These are phyloP conservation scores for Margaritifera margaritifera DNA, from an alignment of 2,888 invertebrate species.

Conservation along the genomic window DNA sequence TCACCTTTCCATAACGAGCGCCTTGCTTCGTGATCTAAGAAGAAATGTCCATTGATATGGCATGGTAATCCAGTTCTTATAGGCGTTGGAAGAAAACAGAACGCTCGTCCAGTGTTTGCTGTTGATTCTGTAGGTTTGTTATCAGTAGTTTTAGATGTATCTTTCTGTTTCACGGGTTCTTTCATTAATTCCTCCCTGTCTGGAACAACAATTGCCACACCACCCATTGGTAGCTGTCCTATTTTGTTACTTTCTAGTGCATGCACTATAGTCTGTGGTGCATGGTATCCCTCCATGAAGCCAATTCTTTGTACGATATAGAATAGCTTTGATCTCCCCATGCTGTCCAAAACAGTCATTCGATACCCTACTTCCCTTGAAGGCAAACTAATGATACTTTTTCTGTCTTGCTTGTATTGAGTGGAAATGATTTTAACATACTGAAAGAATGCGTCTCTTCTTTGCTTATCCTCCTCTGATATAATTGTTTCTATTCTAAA, in stretches of 20 bases:
- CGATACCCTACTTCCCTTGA: constrained; percentile 17
- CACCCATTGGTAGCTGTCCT: constrained; percentile 51
- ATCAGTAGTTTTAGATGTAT: background rate
- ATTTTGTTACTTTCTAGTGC: constrained; percentile 45
- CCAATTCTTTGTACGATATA: constrained; percentile 36
- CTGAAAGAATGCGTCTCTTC: constrained; percentile 14
- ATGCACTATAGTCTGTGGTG: constrained; percentile 34
- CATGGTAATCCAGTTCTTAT: constrained; percentile 48
- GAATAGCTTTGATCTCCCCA: constrained; percentile 13
- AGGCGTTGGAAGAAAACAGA: constrained; percentile 57
- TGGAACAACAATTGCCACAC: constrained; percentile 39
- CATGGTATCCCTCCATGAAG: constrained; percentile 1
- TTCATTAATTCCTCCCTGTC: too few species aligned
- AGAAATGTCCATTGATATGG: constrained; percentile 63
- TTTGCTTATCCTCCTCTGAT: constrained; percentile 14
- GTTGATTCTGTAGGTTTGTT: constrained; percentile 7
- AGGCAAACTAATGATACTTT: background rate
- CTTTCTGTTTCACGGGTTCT: too few species aligned
- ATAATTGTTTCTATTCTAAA: constrained; percentile 10
- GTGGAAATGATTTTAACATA: constrained; percentile 4
- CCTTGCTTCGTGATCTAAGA: constrained; percentile 56
- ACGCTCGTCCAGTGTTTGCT: constrained; percentile 13
- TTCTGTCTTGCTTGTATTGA: constrained; percentile 6
- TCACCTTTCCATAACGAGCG: constrained; percentile 38
- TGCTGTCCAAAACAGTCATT: constrained; percentile 19